Conservation (phyloP, 2,888 invertebrate genomes). For the Erebia palarica region DNA sequence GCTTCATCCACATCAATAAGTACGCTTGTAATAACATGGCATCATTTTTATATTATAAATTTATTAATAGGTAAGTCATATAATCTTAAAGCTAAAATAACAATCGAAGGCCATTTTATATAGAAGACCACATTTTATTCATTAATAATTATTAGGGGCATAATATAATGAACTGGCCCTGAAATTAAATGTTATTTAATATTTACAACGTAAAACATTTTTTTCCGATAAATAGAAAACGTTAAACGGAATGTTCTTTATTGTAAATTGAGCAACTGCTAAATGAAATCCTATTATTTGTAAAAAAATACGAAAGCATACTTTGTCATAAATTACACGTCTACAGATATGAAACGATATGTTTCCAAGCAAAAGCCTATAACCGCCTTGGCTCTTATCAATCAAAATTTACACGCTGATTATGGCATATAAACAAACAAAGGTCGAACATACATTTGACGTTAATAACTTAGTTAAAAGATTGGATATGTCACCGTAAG, state of each 20-base stretch:
- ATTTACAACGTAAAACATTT: constrained; percentile 9
- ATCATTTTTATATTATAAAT: constrained; percentile 49
- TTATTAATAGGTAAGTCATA: constrained; percentile 33
- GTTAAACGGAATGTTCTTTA: constrained; percentile 53
- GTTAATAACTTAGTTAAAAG: no score
- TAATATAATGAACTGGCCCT: constrained; percentile 33
- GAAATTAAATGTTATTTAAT: constrained; percentile 4
- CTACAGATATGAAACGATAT: constrained; percentile 37
- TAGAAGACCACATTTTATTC: constrained; percentile 44
- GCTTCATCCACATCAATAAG: constrained; percentile 48
- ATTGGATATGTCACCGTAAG: no score
- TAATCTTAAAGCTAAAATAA: constrained; percentile 52
- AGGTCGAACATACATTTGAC: no score
- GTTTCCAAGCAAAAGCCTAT: constrained; percentile 29
- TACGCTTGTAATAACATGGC: constrained; percentile 65
- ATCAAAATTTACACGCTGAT: no score
- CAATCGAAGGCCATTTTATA: constrained; percentile 63
- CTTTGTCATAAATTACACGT: constrained; percentile 23
- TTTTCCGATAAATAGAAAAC: constrained; percentile 6
- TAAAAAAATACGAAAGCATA: constrained; percentile 27
- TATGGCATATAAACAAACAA: no score
- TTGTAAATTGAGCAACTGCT: constrained; percentile 61
- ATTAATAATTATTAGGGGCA: constrained; percentile 23
- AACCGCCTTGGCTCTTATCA: no score
- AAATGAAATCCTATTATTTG: constrained; percentile 42